Evolutionary conservation across 2,113 vertebrate species (phyloP).

Genomic region (Acanthisitta chloris): DNA sequence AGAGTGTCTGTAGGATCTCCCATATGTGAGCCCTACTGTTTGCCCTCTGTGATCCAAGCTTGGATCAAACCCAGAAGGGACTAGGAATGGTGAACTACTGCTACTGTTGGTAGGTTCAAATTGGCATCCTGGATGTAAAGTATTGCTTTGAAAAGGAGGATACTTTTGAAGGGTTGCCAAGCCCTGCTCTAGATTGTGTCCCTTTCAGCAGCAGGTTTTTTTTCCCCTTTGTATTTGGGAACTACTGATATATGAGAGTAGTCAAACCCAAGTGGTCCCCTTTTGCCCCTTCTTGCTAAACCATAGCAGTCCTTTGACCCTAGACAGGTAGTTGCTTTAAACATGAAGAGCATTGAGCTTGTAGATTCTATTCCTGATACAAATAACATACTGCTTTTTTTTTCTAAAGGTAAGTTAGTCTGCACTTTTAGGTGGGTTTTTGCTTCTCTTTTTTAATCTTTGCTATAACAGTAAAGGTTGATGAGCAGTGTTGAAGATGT

Average conservation of each 20-base stretch:
- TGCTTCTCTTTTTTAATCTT: neutral
- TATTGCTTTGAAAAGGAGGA: neutral
- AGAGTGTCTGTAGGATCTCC: neutral
- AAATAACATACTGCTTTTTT: neutral
- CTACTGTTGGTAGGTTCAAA: neutral
- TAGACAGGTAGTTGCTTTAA: neutral
- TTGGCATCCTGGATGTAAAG: neutral
- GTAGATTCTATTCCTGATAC: neutral
- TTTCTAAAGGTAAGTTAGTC: neutral
- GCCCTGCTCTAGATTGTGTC: neutral
- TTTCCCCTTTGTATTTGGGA: neutral
- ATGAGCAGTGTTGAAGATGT: neutral
- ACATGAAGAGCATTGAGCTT: neutral
- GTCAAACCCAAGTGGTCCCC: neutral
- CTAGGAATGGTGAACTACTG: neutral
- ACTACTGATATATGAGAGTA: neutral
- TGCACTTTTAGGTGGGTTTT: neutral
- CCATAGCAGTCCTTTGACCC: neutral
- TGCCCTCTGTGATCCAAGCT: accelerated
- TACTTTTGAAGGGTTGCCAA: neutral
- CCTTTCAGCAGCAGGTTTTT: neutral
- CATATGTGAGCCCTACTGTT: neutral
- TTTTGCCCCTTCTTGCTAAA: neutral
- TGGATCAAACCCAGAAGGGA: accelerated
- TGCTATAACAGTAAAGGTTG: neutral